phyloP scores from a whole-genome alignment of 2,113 vertebrate species.

The Tretioscincus oriximinensis region DNA sequence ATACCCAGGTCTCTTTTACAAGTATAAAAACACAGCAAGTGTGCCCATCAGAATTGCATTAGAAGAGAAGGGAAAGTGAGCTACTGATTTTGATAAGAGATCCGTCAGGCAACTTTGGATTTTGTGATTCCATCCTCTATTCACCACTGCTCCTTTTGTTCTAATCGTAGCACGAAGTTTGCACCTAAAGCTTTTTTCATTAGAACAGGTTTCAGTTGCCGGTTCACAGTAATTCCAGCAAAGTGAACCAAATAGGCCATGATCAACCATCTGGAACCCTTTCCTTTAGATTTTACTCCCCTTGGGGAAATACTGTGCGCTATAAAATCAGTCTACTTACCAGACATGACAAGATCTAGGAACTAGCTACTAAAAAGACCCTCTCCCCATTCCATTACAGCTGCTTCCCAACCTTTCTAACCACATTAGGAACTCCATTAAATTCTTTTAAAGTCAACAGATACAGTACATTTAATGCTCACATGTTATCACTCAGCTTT shows the following conservation, averaged over 20 bases:
- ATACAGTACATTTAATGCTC: constrained; percentile 44
- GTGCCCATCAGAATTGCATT: constrained; percentile 1
- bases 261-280: constrained; percentile 51
- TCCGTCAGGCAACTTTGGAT: constrained; percentile 22
- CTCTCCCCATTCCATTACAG: constrained; percentile 48
- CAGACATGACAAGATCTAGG: constrained; percentile 45
- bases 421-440: constrained; percentile 53
- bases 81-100: constrained; percentile 18
- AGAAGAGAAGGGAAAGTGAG: constrained; percentile 28
- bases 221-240: constrained; percentile 51
- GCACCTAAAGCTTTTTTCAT: constrained; percentile 23
- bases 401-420: constrained; percentile 47
- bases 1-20: background rate
- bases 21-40: background rate
- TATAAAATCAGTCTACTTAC: constrained; percentile 41
- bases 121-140: constrained; percentile 48
- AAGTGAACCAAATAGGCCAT: constrained; percentile 55
- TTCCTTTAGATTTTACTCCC: constrained; percentile 49
- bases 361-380: constrained; percentile 25
- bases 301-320: constrained; percentile 25
- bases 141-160: constrained; percentile 44
- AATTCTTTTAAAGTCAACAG: constrained; percentile 48
- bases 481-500: constrained; percentile 36
- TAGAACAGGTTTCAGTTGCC: constrained; percentile 54
- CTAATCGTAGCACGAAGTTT: constrained; percentile 35